Conservation (phyloP, 2,797 vertebrate species). For the Naso thynnoides region DNA sequence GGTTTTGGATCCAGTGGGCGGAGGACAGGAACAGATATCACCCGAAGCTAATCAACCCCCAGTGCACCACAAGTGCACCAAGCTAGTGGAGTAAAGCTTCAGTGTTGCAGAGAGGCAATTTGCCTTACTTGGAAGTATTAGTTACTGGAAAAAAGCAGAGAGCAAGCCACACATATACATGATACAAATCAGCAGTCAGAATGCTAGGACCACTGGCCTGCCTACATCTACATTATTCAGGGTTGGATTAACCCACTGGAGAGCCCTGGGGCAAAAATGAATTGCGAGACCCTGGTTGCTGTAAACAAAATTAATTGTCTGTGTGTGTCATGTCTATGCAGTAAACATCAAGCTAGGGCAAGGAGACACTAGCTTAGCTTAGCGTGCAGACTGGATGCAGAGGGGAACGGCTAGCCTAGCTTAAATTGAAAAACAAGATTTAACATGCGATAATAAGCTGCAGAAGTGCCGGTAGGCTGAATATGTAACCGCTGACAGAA, state of each 20-base stretch:
- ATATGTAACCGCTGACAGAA: neutral
- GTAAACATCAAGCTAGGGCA: neutral
- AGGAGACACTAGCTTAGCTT: neutral
- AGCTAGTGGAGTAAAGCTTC: neutral
- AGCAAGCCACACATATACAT: neutral
- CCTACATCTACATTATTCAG: neutral
- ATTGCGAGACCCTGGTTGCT: neutral
- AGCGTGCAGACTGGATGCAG: neutral
- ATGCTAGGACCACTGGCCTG: too few species aligned
- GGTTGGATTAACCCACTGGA: neutral
- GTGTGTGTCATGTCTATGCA: neutral
- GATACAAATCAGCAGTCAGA: neutral
- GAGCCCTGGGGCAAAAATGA: neutral
- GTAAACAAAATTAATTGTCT: neutral
- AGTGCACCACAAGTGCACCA: neutral
- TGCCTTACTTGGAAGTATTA: neutral
- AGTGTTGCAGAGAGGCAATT: neutral
- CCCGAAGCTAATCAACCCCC: slow-evolving; percentile 14
- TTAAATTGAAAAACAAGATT: neutral
- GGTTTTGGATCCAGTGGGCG: slow-evolving; percentile 17
- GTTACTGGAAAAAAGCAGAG: neutral
- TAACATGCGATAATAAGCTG: neutral
- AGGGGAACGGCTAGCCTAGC: neutral
- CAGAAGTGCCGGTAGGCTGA: neutral
- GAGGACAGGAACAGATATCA: slow-evolving; percentile 27